Conservation (phyloP, 2,888 invertebrate species). For the Camponotus fellah region DNA sequence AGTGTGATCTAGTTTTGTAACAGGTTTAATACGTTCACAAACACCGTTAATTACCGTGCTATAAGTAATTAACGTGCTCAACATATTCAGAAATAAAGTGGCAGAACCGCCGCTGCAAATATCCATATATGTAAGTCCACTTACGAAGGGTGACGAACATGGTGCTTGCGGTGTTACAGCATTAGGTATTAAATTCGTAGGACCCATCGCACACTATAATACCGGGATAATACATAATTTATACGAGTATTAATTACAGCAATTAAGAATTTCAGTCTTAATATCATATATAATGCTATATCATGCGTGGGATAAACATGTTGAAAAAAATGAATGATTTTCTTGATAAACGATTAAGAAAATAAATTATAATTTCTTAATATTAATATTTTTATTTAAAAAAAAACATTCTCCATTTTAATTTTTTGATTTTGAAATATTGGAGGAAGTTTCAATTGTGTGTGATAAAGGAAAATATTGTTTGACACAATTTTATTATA, state of each 20-base stretch:
- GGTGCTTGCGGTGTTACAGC: background rate
- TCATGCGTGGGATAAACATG: background rate
- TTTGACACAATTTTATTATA: background rate
- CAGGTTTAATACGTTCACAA: constrained; percentile 87
- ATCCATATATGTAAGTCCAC: constrained; percentile 73
- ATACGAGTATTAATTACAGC: background rate
- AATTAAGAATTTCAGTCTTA: constrained; percentile 15
- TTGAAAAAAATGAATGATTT: background rate
- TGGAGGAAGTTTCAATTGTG: background rate
- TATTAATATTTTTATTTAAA: background rate
- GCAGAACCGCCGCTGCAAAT: constrained; percentile 69
- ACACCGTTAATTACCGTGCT: constrained; percentile 80
- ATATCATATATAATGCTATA: background rate
- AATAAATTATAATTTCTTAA: background rate
- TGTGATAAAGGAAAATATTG: background rate
- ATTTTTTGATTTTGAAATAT: background rate
- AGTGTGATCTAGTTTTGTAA: constrained; percentile 81
- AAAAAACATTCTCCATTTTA: background rate
- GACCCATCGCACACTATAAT: constrained; percentile 28
- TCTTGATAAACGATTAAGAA: background rate
- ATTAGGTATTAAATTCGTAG: no score
- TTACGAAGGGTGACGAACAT: constrained; percentile 68
- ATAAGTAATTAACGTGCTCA: constrained; percentile 71
- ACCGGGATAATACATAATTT: constrained; percentile 2
- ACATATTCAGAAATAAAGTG: constrained; percentile 70